Evolutionary conservation across 1,140 invertebrate genomes (phyloP), one percentile per base, ranked within the genome.

Genomic region (Drosophila orosa): DNA sequence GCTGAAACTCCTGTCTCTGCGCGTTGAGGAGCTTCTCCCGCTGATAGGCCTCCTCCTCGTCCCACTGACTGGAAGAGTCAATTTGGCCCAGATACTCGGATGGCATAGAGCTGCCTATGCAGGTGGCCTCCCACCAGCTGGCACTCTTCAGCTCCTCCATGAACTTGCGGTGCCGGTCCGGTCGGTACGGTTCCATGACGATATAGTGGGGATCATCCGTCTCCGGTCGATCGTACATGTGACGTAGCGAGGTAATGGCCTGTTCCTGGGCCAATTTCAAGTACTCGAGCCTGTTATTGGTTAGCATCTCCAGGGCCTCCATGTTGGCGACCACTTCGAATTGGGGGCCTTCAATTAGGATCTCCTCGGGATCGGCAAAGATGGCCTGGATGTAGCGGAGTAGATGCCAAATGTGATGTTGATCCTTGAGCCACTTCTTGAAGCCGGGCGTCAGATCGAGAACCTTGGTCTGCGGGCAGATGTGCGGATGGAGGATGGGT

Each of bases 341-440:
- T 0, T 27, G 22, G 13, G 69, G 25, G 0, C 44, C 52, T 3
- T 47, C 24, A n/a, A 50, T 58, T 10, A 83, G 37, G 24, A 80
- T 78, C 37, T 72, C 72, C 19, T 89, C 83, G 1, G 83, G 83
- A 74, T 92, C 90, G 10, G 67, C 71, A 92, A 99, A 97, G 81
- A 96, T 94, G 91, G 95, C 95, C 63, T 96, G 94, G 29, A 97
- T 94, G 92, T 96, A 98, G 92, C 97, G 95, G 22, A 98, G 91
- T 69, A 98, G 93, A 92, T 98, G 97, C 96, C 97, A 98, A 47
- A 98, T 93, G 93, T 97, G 95, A 92, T 98, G 94, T 37, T 95
- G 93, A 86, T 95, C 94, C 91, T 94, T 95, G 80, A 95, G 95
- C 98, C 98, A 99, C 72, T 95, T 94, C 12, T 94, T 93, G 92